Percentiles rank a stretch among this genome's conserved stretches.
phyloP scores from a whole-genome alignment of 2,888 invertebrate genomes.

The Macrosiphum euphorbiae region DNA sequence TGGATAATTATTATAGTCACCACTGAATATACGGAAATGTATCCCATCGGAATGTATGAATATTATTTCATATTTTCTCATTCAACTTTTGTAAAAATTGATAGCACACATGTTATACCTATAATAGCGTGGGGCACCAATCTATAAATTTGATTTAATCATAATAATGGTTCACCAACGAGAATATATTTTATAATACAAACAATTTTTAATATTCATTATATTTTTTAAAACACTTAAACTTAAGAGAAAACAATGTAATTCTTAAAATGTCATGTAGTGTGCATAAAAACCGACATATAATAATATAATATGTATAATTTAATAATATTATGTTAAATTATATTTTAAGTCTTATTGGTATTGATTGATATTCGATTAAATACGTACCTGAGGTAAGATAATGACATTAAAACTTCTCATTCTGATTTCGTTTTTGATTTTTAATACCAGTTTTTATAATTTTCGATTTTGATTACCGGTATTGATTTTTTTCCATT shows the following conservation, averaged over 20 bases:
- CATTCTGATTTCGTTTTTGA: too few species aligned
- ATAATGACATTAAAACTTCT: background rate
- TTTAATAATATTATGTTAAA: background rate
- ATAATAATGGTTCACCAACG: too few species aligned
- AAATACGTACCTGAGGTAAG: background rate
- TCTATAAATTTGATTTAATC: background rate
- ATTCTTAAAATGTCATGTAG: background rate
- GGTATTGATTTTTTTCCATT: too few species aligned
- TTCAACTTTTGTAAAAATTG: background rate
- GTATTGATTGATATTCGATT: background rate
- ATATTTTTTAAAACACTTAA: background rate
- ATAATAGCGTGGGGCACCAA: background rate
- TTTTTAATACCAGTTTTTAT: too few species aligned
- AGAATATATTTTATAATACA: background rate
- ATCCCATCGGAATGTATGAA: background rate
- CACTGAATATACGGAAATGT: background rate
- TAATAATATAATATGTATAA: background rate
- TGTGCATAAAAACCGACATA: too few species aligned
- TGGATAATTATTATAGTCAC: too few species aligned
- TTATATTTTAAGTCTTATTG: background rate
- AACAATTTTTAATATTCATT: background rate
- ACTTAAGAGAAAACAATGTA: background rate
- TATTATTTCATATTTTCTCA: background rate
- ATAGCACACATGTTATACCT: background rate
- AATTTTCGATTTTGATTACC: too few species aligned